Conservation (phyloP, 2,888 invertebrate species). For the Zeuzera pyrina region DNA sequence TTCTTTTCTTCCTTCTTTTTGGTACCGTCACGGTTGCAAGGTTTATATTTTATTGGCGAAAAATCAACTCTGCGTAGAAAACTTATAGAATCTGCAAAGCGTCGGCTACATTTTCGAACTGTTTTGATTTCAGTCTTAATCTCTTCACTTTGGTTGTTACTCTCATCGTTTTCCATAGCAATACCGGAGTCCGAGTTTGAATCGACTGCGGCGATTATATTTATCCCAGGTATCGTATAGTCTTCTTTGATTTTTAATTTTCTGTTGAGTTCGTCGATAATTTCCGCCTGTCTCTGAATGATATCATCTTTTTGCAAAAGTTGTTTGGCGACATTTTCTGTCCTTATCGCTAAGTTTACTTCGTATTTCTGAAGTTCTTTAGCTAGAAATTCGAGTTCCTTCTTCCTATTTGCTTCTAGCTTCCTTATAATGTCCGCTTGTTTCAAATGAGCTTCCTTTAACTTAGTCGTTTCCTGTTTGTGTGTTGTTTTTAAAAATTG, state of each 20-base stretch:
- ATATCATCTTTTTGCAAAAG: conserved; percentile 54
- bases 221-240: conserved; percentile 43
- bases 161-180: conserved; percentile 56
- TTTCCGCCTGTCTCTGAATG: conserved; percentile 46
- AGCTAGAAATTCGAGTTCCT: conserved; percentile 59
- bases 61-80: conserved; percentile 62
- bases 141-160: conserved; percentile 31
- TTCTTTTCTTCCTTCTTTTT: conserved; percentile 60
- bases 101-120: conserved; percentile 52
- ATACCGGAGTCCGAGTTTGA: conserved; percentile 66
- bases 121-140: conserved; percentile 43
- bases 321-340: conserved; percentile 52
- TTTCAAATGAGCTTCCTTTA: conserved; percentile 48
- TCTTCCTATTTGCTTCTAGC: conserved; percentile 55
- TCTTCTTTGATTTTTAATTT: conserved; percentile 37
- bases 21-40: conserved; percentile 36
- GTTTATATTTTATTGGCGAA: conserved; percentile 65
- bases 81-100: conserved; percentile 62
- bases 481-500: conserved; percentile 61
- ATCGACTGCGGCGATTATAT: conserved; percentile 34
- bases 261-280: conserved; percentile 48
- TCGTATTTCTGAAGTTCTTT: conserved; percentile 61
- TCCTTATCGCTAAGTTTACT: conserved; percentile 51
- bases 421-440: conserved; percentile 55
- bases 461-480: conserved; percentile 53